Evolutionary conservation across 2,113 vertebrate species (phyloP).

Genomic region (Gavialis gangeticus): DNA sequence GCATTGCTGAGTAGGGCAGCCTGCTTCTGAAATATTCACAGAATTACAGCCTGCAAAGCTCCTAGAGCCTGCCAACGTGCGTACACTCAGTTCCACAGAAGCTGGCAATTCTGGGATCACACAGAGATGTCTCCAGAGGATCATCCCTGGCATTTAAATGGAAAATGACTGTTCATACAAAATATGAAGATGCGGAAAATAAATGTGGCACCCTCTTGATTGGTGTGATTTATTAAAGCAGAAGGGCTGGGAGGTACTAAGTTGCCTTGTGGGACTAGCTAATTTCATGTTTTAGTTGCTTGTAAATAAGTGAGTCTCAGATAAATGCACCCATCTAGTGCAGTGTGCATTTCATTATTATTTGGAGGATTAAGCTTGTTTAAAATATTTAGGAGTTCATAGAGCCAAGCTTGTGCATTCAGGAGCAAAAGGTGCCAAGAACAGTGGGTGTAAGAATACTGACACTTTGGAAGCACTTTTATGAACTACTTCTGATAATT

Average conservation of each 20-base stretch:
- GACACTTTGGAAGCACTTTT: conserved; percentile 65
- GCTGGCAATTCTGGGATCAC: conserved; percentile 65
- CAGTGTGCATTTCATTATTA: conserved; percentile 63
- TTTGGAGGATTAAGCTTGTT: conserved; percentile 60
- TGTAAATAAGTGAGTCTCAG: conserved; percentile 68
- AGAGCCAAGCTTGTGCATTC: conserved; percentile 31
- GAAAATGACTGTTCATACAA: conserved; percentile 49
- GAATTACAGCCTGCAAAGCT: conserved; percentile 58
- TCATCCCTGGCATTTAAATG: conserved; percentile 54
- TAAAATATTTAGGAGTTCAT: conserved; percentile 62
- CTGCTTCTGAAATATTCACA: conserved; percentile 57
- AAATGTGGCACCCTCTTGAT: conserved; percentile 66
- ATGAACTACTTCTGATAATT: conserved; percentile 57
- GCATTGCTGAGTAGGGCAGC: conserved; percentile 38
- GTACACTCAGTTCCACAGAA: conserved; percentile 50
- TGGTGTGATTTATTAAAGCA: conserved; percentile 68
- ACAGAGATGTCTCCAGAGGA: conserved; percentile 58
- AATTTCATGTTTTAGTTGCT: conserved; percentile 74
- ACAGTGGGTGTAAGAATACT: conserved; percentile 22
- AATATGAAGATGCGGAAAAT: conserved; percentile 74
- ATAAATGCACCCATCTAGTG: conserved; percentile 62
- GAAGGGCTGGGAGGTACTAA: conserved; percentile 51
- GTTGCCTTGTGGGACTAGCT: conserved; percentile 46
- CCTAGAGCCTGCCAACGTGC: conserved; percentile 57
- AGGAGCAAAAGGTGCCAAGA: conserved; percentile 25